phyloP scores from a whole-genome alignment of 2,888 invertebrate genomes.

The Yponomeuta cagnagella region DNA sequence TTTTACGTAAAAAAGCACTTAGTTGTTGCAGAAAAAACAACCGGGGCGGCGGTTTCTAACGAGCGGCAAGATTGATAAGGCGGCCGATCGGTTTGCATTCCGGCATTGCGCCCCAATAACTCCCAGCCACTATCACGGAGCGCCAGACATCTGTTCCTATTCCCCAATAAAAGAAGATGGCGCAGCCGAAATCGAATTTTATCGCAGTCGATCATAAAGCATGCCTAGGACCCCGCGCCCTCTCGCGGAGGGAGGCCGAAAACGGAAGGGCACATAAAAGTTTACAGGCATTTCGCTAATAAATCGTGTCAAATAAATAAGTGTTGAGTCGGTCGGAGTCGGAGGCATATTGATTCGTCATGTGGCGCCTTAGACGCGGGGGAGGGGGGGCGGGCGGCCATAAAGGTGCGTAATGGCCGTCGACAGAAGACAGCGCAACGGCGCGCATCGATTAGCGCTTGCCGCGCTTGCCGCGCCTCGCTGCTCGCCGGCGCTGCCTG shows the following conservation, averaged over 20 bases:
- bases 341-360: conserved; percentile 76
- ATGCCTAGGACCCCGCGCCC: conserved; percentile 33
- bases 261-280: conserved; percentile 65
- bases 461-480: conserved; percentile 64
- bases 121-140: not conserved
- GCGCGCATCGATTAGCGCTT: conserved; percentile 82
- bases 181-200: conserved; percentile 47
- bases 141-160: conserved; percentile 55
- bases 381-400: conserved; percentile 68
- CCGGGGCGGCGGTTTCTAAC: not conserved
- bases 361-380: conserved; percentile 65
- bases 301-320: conserved; percentile 76
- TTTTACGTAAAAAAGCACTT: conserved; percentile 13
- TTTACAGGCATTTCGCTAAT: conserved; percentile 74
- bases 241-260: conserved; percentile 28
- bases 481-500: not conserved
- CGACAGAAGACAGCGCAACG: conserved; percentile 81
- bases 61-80: conserved; percentile 6
- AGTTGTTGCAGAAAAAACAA: not conserved
- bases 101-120: conserved; percentile 10
- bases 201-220: conserved; percentile 70
- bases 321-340: conserved; percentile 75
- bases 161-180: conserved; percentile 58
- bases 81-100: conserved; percentile 5
- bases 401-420: conserved; percentile 87